Conservation (phyloP, 2,888 invertebrate genomes). For the Neoaliturus tenellus region DNA sequence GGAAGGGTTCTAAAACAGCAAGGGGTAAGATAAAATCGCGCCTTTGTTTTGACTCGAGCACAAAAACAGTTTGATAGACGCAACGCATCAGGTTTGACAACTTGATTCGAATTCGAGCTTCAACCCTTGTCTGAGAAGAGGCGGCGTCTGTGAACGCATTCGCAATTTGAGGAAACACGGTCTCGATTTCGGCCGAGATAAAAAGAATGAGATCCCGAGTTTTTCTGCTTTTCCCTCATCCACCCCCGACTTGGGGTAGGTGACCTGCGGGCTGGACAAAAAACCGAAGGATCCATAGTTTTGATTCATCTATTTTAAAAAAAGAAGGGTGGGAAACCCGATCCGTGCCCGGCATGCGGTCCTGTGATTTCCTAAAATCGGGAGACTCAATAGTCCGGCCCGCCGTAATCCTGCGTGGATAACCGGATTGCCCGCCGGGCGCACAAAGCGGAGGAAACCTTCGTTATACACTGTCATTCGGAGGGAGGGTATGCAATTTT, state of each 20-base stretch:
- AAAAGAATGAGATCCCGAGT: conserved; percentile 1
- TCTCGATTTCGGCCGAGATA: conserved; percentile 43
- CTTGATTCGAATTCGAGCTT: conserved; percentile 39
- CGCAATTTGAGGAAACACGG: conserved; percentile 40
- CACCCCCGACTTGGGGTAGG: conserved; percentile 29
- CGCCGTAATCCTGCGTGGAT: conserved; percentile 49
- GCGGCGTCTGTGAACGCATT: conserved; percentile 16
- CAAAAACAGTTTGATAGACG: conserved; percentile 38
- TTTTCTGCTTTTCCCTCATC: not conserved
- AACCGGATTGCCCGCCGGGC: not conserved
- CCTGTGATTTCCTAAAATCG: conserved; percentile 27
- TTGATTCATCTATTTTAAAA: conserved; percentile 29
- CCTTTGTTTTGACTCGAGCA: conserved; percentile 48
- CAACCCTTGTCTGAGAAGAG: conserved; percentile 23
- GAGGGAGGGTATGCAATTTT: too few relatives aligned
- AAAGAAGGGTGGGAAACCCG: conserved; percentile 48
- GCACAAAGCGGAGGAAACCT: conserved; percentile 15
- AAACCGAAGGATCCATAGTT: conserved; percentile 4
- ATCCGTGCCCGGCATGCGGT: conserved; percentile 47
- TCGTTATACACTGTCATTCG: too few relatives aligned
- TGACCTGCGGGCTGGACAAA: conserved; percentile 29
- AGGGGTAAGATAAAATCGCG: conserved; percentile 22
- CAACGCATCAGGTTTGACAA: conserved; percentile 35
- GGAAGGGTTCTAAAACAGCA: conserved; percentile 37
- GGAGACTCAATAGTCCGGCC: not conserved